Evolutionary conservation across 2,888 invertebrate genomes (phyloP), one percentile per base, ranked within the genome.

Genomic region (Branchipolynoe longqiensis): DNA sequence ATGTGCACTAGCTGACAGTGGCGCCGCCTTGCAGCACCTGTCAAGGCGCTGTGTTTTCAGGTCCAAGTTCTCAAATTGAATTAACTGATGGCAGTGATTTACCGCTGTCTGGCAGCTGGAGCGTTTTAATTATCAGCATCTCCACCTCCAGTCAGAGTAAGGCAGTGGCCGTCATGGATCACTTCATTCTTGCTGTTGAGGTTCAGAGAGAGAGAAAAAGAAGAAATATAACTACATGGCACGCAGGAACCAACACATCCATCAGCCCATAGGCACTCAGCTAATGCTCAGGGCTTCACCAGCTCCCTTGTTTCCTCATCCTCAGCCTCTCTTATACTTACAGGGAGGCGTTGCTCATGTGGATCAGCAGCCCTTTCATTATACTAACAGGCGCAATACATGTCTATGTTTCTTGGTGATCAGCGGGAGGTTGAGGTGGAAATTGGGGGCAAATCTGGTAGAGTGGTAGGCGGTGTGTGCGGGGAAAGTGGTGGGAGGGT

Each of bases 211-310:
- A n/a, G n/a, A n/a, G n/a, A n/a, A n/a, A n/a, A n/a, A n/a, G n/a
- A n/a, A n/a, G n/a, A n/a, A n/a, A n/a, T n/a, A n/a, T n/a, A n/a
- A n/a, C n/a, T n/a, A 69, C 69, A 69, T 69, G 12, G 38, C 38
- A 69, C 69, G 38, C 69, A 69, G 69, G 69, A 69, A 69, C 33
- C 69, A n/a, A n/a, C n/a, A 38, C 38, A 69, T 69, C 69, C 69
- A 69, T 69, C 69, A 69, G 38, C 22, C 69, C n/a, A n/a, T n/a
- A 69, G 69, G 36, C 38, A 69, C 69, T 69, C 69, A 12, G 8
- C 69, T 69, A 69, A 69, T 69, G 69, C n/a, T n/a, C 38, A 33
- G 69, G 36, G 33, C 69, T 25, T 69, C 38, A 69, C 33, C 69
- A 14, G 38, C 69, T 69, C 69, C 38, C 38, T 69, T 69, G 69